Base-by-base conservation (phyloP, 2,797 vertebrate species). In the Rhodeus uyekii region DNA sequence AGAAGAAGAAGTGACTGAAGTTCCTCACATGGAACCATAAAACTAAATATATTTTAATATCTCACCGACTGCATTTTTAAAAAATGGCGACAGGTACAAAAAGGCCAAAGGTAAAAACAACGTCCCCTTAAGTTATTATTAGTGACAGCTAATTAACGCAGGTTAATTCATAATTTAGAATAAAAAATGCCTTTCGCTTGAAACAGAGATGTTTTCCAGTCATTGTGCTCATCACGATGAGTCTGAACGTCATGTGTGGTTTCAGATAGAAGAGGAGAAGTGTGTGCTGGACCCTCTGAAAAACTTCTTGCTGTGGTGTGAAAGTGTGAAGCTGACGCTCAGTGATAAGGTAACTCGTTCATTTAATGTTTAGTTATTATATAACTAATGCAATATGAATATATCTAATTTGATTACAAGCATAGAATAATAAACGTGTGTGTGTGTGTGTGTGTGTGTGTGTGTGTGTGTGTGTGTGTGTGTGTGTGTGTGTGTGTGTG, bases 241-340 rank as follows among this genome's bases (percentile, higher is more conserved):
- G 29, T 1, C 29, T 44, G 46, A 48, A 9, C 27, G 34, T 50
- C 7, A 22, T 39, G 65, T 69, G 65, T 80, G 9, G 5, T 58
- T 80, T 81, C 68, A 82, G 80, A 55, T 5, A 61, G 64, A 67
- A 12, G 42, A 53, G 12, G 61, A 76, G 53, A 50, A 55, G 3
- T 22, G 16, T 75, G 27, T 58, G 4, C 36, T 65, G 8, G 85
- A 94, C 91, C 93, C 74, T 82, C 89, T 82, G 61, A 67, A 34
- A 24, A 34, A 55, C 60, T 76, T 82, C 48, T 13, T 76, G 65
- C 89, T 92, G 13, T 83, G 92, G 88, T 95, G 94, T 88, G 90
- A 93, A 0, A 89, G 92, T 79, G 93, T 93, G 46, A 79, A 90
- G 72, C 85, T 94, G 86, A 92, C 93, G 72, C 93, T 92, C 19